Evolutionary conservation across 2,797 vertebrate genomes (phyloP).

Genomic region (Chiloscyllium punctatum): DNA sequence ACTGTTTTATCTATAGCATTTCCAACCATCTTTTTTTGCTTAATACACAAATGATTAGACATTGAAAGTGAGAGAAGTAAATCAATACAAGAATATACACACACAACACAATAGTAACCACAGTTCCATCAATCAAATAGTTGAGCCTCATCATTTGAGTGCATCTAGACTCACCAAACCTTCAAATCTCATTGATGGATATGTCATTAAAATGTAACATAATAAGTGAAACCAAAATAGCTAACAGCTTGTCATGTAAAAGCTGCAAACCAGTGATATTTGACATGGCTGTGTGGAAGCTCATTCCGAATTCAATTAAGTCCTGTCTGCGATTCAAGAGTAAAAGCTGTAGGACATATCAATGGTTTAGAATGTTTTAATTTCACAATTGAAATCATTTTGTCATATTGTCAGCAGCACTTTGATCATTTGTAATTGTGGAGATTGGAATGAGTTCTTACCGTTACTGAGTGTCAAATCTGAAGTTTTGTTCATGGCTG

Average conservation of each 20-base stretch:
- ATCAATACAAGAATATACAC: slow-evolving; percentile 3
- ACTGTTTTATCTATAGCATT: not conserved
- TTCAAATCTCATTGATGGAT: slow-evolving; percentile 13
- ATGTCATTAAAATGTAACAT: not conserved
- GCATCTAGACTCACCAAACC: not conserved
- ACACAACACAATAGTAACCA: not conserved
- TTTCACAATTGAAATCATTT: not conserved
- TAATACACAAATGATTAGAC: not conserved
- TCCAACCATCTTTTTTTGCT: not conserved
- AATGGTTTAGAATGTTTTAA: not conserved
- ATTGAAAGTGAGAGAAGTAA: not conserved
- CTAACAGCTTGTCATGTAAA: not conserved
- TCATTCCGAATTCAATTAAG: not conserved
- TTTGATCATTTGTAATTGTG: not conserved
- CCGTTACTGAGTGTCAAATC: not conserved
- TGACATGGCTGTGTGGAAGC: not conserved
- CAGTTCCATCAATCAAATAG: slow-evolving; percentile 16
- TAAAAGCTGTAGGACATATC: slow-evolving; percentile 1
- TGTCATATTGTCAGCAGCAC: not conserved
- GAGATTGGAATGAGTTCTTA: not conserved
- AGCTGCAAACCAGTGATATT: not conserved
- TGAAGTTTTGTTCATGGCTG: not conserved
- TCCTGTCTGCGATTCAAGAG: slow-evolving; percentile 11
- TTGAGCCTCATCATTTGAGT: not conserved
- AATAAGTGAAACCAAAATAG: not conserved